Percentiles rank a stretch among this genome's conserved stretches.
These are phyloP conservation scores for Tethya wilhelma DNA, from an alignment of 37 sponge, comb jelly and placozoan species.

Conservation along the genomic window DNA sequence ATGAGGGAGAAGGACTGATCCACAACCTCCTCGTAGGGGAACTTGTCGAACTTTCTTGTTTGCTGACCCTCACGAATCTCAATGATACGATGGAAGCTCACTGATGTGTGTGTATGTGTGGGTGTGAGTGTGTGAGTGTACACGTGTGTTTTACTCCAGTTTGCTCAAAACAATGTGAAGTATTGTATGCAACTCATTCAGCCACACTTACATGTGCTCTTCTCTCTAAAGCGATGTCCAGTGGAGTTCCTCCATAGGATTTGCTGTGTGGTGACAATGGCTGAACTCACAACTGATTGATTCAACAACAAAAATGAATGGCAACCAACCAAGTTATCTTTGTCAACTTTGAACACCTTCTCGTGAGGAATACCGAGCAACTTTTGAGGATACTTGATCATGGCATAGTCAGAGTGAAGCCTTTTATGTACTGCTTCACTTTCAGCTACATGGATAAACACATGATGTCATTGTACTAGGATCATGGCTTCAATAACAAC, in stretches of 20 bases:
- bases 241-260: slow-evolving; percentile 17
- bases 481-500: neutral
- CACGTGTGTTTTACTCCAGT: neutral
- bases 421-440: neutral
- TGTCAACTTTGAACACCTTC: slow-evolving; percentile 49
- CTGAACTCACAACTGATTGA: too few species aligned
- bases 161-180: neutral
- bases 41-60: slow-evolving; percentile 63
- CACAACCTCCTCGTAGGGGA: slow-evolving; percentile 67
- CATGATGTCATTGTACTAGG: too few species aligned
- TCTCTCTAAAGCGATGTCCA: neutral
- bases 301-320: neutral
- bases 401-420: slow-evolving; percentile 51
- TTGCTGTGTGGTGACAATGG: too few species aligned
- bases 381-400: slow-evolving; percentile 71
- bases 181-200: neutral
- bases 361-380: slow-evolving; percentile 45
- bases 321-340: slow-evolving; percentile 56
- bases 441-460: slow-evolving; percentile 13
- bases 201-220: slow-evolving; percentile 25
- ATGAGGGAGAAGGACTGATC: slow-evolving; percentile 76
- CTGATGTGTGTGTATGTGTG: too few species aligned
- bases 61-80: slow-evolving; percentile 75
- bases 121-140: too few species aligned
- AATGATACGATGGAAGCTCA: slow-evolving; percentile 52